Evolutionary conservation across 2,113 vertebrate species (phyloP).

Genomic region (Solenodon paradoxus): DNA sequence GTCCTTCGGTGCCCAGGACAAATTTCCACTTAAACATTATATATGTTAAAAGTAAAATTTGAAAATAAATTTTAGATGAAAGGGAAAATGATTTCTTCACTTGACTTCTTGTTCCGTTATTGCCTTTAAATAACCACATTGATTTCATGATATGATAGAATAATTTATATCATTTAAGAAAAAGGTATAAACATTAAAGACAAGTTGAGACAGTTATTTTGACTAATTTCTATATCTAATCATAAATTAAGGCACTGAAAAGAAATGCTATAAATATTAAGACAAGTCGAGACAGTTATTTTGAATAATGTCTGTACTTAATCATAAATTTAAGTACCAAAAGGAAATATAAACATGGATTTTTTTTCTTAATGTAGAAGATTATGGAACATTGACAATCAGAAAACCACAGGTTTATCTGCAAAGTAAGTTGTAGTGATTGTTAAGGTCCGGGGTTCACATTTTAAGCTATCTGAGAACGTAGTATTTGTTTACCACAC

Average conservation of each 20-base stretch:
- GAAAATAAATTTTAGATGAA: conserved; percentile 9
- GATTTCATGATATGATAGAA: conserved; percentile 31
- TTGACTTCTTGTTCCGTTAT: background rate
- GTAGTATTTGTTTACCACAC: conserved; percentile 16
- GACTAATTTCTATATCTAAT: conserved; percentile 3
- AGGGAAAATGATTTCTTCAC: background rate
- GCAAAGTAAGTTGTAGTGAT: background rate
- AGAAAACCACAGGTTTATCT: conserved; percentile 45
- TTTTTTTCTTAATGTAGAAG: background rate
- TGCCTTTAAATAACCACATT: conserved; percentile 32
- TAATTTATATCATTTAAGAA: conserved; percentile 3
- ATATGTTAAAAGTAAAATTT: background rate
- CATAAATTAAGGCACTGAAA: conserved; percentile 35
- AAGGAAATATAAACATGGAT: background rate
- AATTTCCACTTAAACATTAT: background rate
- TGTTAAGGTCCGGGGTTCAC: conserved; percentile 32
- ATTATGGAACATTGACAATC: background rate
- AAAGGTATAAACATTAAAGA: conserved; percentile 40
- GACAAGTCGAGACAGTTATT: conserved; percentile 50
- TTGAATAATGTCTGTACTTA: conserved; percentile 53
- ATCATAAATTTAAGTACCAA: conserved; percentile 42
- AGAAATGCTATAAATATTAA: conserved; percentile 42
- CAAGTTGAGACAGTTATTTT: conserved; percentile 40
- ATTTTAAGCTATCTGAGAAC: conserved; percentile 43
- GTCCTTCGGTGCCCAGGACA: background rate